Evolutionary conservation across 2,797 vertebrate species (phyloP).

Genomic region (Thalassophryne amazonica): DNA sequence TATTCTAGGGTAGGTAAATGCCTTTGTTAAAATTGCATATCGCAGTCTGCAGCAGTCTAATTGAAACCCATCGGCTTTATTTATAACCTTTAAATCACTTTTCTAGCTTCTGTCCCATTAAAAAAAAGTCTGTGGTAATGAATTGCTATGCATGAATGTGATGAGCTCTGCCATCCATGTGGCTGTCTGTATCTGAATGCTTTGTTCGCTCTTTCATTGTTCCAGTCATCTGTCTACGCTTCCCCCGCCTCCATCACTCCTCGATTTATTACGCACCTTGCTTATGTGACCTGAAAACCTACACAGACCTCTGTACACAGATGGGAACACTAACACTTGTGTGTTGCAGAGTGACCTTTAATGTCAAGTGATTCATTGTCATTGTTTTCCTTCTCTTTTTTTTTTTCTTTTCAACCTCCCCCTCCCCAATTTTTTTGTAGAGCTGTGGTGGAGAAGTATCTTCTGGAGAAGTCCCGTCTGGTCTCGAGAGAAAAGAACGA

Average conservation of each 20-base stretch:
- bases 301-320: not conserved
- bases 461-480: constrained; percentile 96
- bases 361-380: constrained; percentile 49
- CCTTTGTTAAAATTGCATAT: too few species aligned
- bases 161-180: not conserved
- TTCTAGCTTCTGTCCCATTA: too few species aligned
- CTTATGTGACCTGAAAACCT: constrained; percentile 22
- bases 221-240: constrained; percentile 51
- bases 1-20: too few species aligned
- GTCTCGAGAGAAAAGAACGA: constrained; percentile 97
- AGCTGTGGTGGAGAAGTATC: constrained; percentile 97
- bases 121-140: not conserved
- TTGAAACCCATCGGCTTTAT: too few species aligned
- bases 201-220: constrained; percentile 43
- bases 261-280: constrained; percentile 39
- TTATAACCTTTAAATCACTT: too few species aligned
- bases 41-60: too few species aligned
- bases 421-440: constrained; percentile 55
- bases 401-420: not conserved
- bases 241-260: constrained; percentile 23
- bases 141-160: constrained; percentile 3
- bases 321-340: not conserved
- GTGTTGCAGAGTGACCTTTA: constrained; percentile 34
- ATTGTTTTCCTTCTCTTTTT: constrained; percentile 27
- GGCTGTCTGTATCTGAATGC: not conserved